These are phyloP conservation scores for Diploscapter pachys DNA, from an alignment of 1,140 invertebrate genomes.

Conservation along the genomic window DNA sequence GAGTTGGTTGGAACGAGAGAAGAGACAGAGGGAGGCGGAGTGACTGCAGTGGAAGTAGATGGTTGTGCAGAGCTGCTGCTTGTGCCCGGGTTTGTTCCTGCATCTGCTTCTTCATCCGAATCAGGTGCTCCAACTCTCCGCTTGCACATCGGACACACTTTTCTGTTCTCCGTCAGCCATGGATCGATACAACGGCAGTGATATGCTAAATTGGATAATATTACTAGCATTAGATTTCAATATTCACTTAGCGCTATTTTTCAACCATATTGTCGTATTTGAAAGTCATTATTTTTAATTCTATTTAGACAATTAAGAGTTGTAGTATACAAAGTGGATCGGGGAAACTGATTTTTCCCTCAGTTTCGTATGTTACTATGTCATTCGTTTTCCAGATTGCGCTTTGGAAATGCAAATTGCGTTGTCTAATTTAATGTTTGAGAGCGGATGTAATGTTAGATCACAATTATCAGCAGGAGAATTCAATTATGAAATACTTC, in stretches of 20 bases:
- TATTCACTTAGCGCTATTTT: not conserved
- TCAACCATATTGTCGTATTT: no score
- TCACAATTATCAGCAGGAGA: not conserved
- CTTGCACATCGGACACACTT: conserved; percentile 96
- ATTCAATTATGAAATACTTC: no score
- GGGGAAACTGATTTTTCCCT: no score
- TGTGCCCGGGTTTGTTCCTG: no score
- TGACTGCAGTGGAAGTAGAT: not conserved
- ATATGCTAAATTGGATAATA: conserved; percentile 71
- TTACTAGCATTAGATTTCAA: not conserved
- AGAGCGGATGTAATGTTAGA: not conserved
- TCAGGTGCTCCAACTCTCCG: conserved; percentile 74
- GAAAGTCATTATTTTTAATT: no score
- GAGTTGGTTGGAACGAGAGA: not conserved
- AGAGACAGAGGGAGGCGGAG: not conserved
- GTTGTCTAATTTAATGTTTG: no score
- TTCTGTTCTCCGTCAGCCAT: conserved; percentile 90
- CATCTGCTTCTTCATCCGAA: conserved; percentile 43
- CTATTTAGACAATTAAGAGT: no score
- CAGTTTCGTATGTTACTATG: no score
- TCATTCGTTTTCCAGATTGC: no score
- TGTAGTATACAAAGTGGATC: no score
- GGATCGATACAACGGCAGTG: conserved; percentile 96
- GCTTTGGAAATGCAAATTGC: no score
- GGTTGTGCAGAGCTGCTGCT: no score